phyloP scores from a whole-genome alignment of 2,888 invertebrate genomes.

The Apamea crenata region DNA sequence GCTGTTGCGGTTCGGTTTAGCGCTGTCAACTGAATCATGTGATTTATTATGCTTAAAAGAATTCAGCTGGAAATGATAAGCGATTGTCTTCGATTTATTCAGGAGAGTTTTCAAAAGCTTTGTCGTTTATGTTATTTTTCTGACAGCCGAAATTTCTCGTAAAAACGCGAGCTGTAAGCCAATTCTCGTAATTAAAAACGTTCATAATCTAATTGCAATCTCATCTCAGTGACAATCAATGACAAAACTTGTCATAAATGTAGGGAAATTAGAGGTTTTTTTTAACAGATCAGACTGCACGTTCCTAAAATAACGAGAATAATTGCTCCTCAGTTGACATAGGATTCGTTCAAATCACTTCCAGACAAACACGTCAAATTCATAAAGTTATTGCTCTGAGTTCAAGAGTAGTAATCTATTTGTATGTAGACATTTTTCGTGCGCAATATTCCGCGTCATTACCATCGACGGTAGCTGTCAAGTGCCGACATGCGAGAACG shows the following conservation, averaged over 20 bases:
- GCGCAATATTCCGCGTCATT: conserved; percentile 54
- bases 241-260: too few species aligned
- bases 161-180: too few species aligned
- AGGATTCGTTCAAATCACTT: conserved; percentile 21
- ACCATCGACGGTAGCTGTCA: conserved; percentile 41
- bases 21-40: conserved; percentile 54
- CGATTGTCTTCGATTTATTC: conserved; percentile 23
- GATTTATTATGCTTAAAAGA: conserved; percentile 44
- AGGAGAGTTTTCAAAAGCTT: neutral
- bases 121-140: neutral
- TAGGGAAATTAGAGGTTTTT: too few species aligned
- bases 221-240: too few species aligned
- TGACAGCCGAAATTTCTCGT: too few species aligned
- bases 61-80: conserved; percentile 40
- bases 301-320: too few species aligned
- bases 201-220: too few species aligned
- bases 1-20: conserved; percentile 49
- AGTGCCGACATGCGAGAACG: conserved; percentile 44
- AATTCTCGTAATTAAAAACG: too few species aligned
- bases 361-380: neutral
- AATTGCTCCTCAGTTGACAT: neutral
- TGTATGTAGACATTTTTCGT: conserved; percentile 23
- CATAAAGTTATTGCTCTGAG: conserved; percentile 17
- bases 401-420: conserved; percentile 26
- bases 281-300: too few species aligned